A percentile compares a stretch with the other conserved stretches of the same genome.
phyloP scores from a whole-genome alignment of 2,113 vertebrate species.

The Gadus macrocephalus region DNA sequence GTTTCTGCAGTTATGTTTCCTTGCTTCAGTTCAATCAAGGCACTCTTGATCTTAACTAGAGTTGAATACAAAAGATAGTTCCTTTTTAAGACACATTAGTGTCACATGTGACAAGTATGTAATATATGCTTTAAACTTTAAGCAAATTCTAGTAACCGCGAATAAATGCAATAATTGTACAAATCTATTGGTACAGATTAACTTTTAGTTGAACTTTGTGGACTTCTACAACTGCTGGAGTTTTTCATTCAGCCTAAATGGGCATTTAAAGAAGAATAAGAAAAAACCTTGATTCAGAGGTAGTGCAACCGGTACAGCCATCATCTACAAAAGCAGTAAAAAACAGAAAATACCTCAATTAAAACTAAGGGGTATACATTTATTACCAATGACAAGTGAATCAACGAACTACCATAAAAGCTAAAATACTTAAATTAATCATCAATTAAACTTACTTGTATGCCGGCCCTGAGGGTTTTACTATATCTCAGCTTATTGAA shows the following conservation, averaged over 20 bases:
- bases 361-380: background rate
- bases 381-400: background rate
- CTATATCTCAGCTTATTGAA: conserved; percentile 26
- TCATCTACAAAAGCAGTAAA: conserved; percentile 14
- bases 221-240: too few relatives aligned
- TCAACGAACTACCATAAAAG: background rate
- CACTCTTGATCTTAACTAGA: conserved; percentile 43
- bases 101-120: too few relatives aligned
- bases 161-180: too few relatives aligned
- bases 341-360: background rate
- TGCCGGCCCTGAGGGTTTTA: background rate
- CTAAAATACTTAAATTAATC: background rate
- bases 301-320: background rate
- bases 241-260: background rate
- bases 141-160: too few relatives aligned
- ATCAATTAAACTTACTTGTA: conserved; percentile 25
- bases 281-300: conserved; percentile 16
- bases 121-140: too few relatives aligned
- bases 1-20: conserved; percentile 46
- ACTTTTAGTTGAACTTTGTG: too few relatives aligned
- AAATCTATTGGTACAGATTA: too few relatives aligned
- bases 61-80: background rate
- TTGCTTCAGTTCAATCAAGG: conserved; percentile 49
- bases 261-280: background rate
- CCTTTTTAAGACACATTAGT: background rate